Conservation (phyloP, 2,797 vertebrate genomes). For the Presbytis comata region DNA sequence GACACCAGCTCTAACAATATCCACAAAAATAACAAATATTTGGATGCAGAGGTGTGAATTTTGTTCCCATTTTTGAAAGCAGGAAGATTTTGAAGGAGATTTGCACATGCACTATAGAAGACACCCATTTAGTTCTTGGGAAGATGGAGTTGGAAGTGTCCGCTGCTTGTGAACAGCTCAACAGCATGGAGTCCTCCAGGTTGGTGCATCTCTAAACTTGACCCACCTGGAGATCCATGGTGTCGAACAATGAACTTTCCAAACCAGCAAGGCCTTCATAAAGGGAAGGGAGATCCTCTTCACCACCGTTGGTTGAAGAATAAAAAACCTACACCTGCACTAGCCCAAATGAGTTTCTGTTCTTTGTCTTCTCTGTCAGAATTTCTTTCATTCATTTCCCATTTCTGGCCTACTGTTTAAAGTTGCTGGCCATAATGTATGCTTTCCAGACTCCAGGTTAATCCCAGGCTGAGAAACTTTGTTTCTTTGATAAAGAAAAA, state of each 20-base stretch:
- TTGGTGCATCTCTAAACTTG: slow-evolving; percentile 87
- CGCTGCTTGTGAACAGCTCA: slow-evolving; percentile 86
- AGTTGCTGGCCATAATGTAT: neutral
- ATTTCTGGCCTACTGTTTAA: neutral
- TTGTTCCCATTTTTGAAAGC: neutral
- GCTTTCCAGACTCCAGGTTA: neutral
- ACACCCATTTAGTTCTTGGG: slow-evolving; percentile 52
- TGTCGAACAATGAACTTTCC: slow-evolving; percentile 85
- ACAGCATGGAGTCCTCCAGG: slow-evolving; percentile 90
- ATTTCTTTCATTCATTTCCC: neutral
- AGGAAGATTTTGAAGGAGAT: neutral
- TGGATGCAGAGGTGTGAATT: neutral
- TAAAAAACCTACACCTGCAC: neutral
- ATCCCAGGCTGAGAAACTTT: neutral
- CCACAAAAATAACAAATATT: neutral
- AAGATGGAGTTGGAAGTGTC: slow-evolving; percentile 66
- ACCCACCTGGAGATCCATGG: slow-evolving; percentile 90
- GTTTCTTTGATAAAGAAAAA: slow-evolving; percentile 28
- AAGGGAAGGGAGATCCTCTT: slow-evolving; percentile 75
- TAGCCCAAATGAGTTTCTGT: neutral
- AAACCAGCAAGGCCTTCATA: slow-evolving; percentile 71
- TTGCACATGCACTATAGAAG: slow-evolving; percentile 39
- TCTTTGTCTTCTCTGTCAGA: neutral
- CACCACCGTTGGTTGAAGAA: slow-evolving; percentile 56
- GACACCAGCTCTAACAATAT: neutral